These are phyloP conservation scores for Choreutis nemorana DNA, from an alignment of 2,888 invertebrate species.

Conservation along the genomic window DNA sequence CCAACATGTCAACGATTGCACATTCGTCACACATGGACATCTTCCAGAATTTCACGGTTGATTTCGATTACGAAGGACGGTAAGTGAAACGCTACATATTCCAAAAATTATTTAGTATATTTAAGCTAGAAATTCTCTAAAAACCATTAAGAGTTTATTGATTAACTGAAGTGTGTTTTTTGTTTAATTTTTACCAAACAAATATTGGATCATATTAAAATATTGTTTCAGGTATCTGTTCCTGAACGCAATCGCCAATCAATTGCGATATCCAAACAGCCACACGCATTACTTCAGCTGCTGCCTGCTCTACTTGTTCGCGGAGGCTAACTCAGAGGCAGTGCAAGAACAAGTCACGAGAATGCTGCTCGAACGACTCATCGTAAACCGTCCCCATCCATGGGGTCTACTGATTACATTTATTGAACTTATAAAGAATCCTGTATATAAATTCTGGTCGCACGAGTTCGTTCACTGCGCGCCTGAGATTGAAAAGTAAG, in stretches of 20 bases:
- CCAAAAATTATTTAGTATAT: neutral
- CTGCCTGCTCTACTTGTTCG: conserved; percentile 94
- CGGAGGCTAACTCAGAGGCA: conserved; percentile 95
- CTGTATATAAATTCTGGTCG: conserved; percentile 97
- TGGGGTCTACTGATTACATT: conserved; percentile 99
- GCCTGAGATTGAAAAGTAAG: conserved; percentile 98
- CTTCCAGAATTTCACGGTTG: conserved; percentile 98
- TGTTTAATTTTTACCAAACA: neutral
- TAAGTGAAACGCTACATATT: conserved; percentile 14
- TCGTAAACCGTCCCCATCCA: conserved; percentile 98
- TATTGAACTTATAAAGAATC: conserved; percentile 98
- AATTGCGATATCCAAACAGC: conserved; percentile 98
- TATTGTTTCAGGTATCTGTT: conserved; percentile 81
- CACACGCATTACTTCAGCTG: conserved; percentile 99
- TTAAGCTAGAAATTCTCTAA: neutral
- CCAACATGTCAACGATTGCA: conserved; percentile 97
- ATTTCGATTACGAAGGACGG: conserved; percentile 95
- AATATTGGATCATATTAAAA: neutral
- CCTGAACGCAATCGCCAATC: conserved; percentile 98
- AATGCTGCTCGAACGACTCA: conserved; percentile 94
- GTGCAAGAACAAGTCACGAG: conserved; percentile 98
- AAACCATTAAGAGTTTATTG: neutral
- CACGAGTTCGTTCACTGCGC: conserved; percentile 99
- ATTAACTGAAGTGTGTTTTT: neutral
- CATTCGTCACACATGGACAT: conserved; percentile 99